Evolutionary conservation across 1,140 invertebrate genomes (phyloP), one percentile per base, ranked within the genome.

Genomic region (Kradibia gibbosae): DNA sequence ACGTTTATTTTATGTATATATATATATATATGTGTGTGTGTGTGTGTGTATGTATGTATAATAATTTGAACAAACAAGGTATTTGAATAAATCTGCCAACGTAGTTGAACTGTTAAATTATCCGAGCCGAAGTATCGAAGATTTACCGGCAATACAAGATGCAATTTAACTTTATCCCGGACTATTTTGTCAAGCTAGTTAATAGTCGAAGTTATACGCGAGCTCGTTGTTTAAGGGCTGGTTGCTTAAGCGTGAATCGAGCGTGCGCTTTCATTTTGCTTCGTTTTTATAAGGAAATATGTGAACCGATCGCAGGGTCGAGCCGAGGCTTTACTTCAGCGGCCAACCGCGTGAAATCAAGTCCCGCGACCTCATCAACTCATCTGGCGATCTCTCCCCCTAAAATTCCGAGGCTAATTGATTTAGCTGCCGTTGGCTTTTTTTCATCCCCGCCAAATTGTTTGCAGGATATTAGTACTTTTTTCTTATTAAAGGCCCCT

Each of bases 221-320:
- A 79, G 70, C 75, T 86, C 85, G 84, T 53, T 48, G 45, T 10
- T 48, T 48, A 48, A 10, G 17, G 45, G 45, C 17, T 48, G 45
- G 17, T 48, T 86, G 85, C 20, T n/a, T 86, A 86, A 79, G 85
- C 82, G 81, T 74, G 83, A 85, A 83, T 83, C 82, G 78, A 65
- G 71, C 67, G 82, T 15, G 39, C 10, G 13, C 28, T 36, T 28
- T 50, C 60, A n/a, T 42, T n/a, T 55, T 60, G 42, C 82, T 83
- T 65, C 75, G 83, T 82, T 84, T 84, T 83, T 86, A 87, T 83
- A 83, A 86, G 83, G 75, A 86, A 83, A 86, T 87, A 86, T 82
- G n/a, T n/a, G 78, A 73, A 65, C 80, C 80, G 74, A 87, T 87
- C 80, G 72, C 73, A 62, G 74, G 77, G 48, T 15, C 60, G 55